Percentiles rank a stretch among this genome's conserved stretches.
Evolutionary conservation across 2,797 vertebrate genomes (phyloP).

Genomic region (Cossypha niveicapilla): DNA sequence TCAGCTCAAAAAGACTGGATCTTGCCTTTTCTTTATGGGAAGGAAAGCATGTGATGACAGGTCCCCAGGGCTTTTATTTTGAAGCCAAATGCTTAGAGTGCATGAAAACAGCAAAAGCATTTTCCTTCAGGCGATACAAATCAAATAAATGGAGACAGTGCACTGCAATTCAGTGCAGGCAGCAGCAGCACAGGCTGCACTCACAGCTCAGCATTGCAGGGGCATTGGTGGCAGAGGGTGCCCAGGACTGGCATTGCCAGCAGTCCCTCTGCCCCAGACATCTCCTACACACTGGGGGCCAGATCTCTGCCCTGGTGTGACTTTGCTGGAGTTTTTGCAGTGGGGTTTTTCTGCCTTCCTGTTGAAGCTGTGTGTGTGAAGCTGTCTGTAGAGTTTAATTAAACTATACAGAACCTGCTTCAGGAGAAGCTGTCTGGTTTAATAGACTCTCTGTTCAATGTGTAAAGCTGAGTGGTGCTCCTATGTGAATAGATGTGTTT

Average conservation of each 20-base stretch:
- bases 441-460: neutral
- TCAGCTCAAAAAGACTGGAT: conserved; percentile 7
- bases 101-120: conserved; percentile 42
- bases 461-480: neutral
- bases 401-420: neutral
- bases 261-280: neutral
- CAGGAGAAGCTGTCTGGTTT: neutral
- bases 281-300: neutral
- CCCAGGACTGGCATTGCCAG: neutral
- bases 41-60: conserved; percentile 5
- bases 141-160: conserved; percentile 38
- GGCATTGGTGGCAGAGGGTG: fast-evolving
- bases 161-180: neutral
- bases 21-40: conserved; percentile 13
- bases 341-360: neutral
- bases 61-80: conserved; percentile 57
- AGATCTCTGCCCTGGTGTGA: neutral
- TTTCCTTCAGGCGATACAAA: conserved; percentile 50
- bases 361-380: neutral
- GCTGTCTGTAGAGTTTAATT: neutral
- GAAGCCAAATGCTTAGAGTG: conserved; percentile 54
- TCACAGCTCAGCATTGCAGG: fast-evolving
- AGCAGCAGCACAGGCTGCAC: neutral
- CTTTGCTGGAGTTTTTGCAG: neutral
- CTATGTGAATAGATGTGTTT: neutral